phyloP scores from a whole-genome alignment of 2,888 invertebrate species.

The Rhyacophila evoluta region DNA sequence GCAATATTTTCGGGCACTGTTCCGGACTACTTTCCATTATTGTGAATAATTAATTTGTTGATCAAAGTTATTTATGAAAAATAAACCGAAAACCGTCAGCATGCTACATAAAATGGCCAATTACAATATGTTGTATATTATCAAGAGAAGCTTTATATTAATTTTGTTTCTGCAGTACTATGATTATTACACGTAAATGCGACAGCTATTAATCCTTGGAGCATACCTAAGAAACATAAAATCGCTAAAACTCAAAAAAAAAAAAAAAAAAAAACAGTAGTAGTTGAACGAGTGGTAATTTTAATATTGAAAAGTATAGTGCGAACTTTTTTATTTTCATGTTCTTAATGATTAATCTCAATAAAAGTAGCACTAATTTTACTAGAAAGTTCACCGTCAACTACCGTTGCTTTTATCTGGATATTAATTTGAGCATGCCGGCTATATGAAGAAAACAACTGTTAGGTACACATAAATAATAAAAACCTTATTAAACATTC shows the following conservation, averaged over 20 bases:
- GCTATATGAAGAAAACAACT: background rate
- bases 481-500: background rate
- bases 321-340: too few relatives aligned
- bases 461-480: background rate
- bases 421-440: background rate
- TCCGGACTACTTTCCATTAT: background rate
- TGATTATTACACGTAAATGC: background rate
- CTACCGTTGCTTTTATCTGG: background rate
- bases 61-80: background rate
- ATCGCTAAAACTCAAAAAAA: background rate
- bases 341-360: too few relatives aligned
- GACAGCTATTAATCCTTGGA: background rate
- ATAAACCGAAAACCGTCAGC: background rate
- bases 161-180: background rate
- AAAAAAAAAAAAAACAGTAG: background rate
- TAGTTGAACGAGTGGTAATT: too few relatives aligned
- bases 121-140: background rate
- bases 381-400: background rate
- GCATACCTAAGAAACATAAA: slow-evolving; percentile 17
- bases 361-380: too few relatives aligned
- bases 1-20: too few relatives aligned
- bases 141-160: background rate
- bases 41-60: background rate
- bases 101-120: background rate
- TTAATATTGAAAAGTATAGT: too few relatives aligned